A percentile compares a stretch with the other conserved stretches of the same genome.
These are phyloP conservation scores for Callipepla squamata DNA, from an alignment of 2,113 vertebrate genomes.

Conservation along the genomic window DNA sequence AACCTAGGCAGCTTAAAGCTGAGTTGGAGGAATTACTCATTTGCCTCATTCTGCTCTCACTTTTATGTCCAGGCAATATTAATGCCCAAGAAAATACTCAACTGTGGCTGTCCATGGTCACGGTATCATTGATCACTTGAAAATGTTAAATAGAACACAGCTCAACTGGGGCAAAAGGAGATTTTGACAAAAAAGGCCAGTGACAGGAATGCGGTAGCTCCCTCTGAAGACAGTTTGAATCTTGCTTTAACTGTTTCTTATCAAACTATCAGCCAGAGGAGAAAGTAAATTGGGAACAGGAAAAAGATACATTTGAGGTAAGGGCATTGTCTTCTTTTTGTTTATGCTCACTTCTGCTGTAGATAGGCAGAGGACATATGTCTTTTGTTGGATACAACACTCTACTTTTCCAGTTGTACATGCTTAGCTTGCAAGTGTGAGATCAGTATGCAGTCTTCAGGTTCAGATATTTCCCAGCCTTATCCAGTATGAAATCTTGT, in stretches of 20 bases:
- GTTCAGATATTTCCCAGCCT: not conserved
- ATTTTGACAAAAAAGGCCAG: not conserved
- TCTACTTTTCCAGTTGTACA: not conserved
- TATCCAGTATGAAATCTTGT: not conserved
- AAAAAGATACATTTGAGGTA: not conserved
- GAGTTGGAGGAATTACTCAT: not conserved
- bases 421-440: not conserved
- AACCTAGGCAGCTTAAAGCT: not conserved
- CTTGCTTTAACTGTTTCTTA: not conserved
- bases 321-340: not conserved
- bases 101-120: not conserved
- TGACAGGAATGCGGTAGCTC: not conserved
- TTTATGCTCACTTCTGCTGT: not conserved
- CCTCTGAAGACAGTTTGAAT: slow-evolving; percentile 12
- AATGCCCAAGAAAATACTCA: not conserved
- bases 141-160: not conserved
- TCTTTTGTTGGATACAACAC: not conserved
- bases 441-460: not conserved
- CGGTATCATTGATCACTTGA: not conserved
- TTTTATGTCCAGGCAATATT: not conserved
- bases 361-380: not conserved
- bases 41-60: not conserved
- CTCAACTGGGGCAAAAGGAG: not conserved
- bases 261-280: not conserved
- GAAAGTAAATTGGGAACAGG: not conserved